Conservation (phyloP, 2,797 vertebrate genomes). For the Phalloptychus januarius region DNA sequence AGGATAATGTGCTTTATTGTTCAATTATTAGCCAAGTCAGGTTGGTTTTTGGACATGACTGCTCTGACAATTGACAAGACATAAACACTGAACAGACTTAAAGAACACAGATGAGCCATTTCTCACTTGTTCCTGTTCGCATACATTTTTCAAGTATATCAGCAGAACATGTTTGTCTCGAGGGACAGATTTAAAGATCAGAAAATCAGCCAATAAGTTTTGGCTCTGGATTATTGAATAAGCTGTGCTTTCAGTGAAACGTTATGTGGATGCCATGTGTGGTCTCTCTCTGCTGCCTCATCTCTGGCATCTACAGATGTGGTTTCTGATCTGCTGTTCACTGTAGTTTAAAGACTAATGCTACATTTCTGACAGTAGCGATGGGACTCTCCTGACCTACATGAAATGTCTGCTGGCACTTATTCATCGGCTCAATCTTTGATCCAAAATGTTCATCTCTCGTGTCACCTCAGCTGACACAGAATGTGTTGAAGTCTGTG, state of each 20-base stretch:
- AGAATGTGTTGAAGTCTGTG: background rate
- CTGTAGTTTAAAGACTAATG: background rate
- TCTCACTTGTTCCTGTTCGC: background rate
- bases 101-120: background rate
- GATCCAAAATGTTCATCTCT: background rate
- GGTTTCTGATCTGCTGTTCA: conserved; percentile 6
- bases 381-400: conserved; percentile 4
- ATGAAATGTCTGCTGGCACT: background rate
- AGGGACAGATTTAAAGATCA: background rate
- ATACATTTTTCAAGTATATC: background rate
- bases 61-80: background rate
- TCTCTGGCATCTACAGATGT: conserved; percentile 4
- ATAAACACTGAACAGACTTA: background rate
- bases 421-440: background rate
- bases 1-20: background rate
- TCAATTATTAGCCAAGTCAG: conserved; percentile 1
- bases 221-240: background rate
- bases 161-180: background rate
- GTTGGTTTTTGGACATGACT: background rate
- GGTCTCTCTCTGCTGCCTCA: background rate
- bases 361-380: conserved; percentile 1
- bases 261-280: background rate
- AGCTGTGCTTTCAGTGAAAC: background rate
- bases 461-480: background rate
- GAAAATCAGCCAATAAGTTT: background rate